Conservation (phyloP, 92 coral and sea anemone species). For the Palythoa heliodiscus region DNA sequence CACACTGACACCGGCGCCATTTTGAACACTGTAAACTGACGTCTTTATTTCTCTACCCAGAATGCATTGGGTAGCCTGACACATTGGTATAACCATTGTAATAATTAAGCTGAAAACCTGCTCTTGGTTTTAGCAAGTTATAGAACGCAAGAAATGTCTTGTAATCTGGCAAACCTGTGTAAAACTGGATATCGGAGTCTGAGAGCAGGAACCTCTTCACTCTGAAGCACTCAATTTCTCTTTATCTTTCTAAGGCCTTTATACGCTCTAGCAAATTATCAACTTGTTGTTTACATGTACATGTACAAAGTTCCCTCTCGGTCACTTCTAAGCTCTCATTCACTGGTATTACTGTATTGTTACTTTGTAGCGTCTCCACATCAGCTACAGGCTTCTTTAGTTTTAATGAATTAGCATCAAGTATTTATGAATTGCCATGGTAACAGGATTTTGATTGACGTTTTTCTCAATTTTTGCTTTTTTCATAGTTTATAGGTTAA, state of each 20-base stretch:
- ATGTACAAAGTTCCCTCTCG: constrained; percentile 22
- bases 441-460: too few species aligned
- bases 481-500: too few species aligned
- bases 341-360: neutral
- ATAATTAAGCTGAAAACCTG: constrained; percentile 25
- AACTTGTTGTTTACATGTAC: constrained; percentile 30
- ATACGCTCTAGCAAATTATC: constrained; percentile 37
- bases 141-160: too few species aligned
- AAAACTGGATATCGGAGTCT: constrained; percentile 6
- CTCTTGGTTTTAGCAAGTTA: too few species aligned
- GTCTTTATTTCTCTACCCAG: too few species aligned
- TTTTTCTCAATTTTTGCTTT: too few species aligned
- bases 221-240: constrained; percentile 55
- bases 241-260: constrained; percentile 44
- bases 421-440: too few species aligned
- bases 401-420: too few species aligned
- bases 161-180: too few species aligned
- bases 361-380: neutral
- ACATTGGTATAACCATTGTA: constrained; percentile 47
- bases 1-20: too few species aligned
- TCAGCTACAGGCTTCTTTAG: constrained; percentile 20
- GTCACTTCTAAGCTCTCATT: constrained; percentile 14
- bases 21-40: too few species aligned
- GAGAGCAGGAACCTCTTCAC: constrained; percentile 45
- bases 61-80: too few species aligned